Conservation (phyloP, 2,888 invertebrate genomes). For the Folsomia candida region DNA sequence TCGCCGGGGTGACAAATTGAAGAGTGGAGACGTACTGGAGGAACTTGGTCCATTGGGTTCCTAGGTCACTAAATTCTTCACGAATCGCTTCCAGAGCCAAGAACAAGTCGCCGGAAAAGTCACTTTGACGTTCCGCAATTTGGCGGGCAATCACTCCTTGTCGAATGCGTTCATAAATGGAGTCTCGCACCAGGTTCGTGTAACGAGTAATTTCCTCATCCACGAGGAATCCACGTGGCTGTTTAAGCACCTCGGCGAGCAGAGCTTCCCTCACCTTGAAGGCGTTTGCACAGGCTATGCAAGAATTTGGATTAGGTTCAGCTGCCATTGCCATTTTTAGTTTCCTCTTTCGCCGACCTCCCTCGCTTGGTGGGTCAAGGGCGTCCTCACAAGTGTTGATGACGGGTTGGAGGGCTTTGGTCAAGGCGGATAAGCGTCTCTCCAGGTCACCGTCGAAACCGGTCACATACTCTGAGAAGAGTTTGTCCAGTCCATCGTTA, state of each 20-base stretch:
- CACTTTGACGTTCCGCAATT: slow-evolving; percentile 1
- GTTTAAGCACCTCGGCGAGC: neutral
- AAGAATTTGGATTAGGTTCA: neutral
- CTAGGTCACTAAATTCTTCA: neutral
- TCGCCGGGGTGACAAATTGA: slow-evolving; percentile 9
- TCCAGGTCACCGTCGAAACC: neutral
- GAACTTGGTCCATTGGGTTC: neutral
- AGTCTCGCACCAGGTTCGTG: neutral
- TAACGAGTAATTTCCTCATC: neutral
- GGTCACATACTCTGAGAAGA: neutral
- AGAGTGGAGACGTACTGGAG: neutral
- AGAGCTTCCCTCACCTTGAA: neutral
- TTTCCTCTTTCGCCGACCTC: neutral
- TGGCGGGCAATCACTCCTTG: slow-evolving; percentile 6
- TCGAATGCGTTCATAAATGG: neutral
- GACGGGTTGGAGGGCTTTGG: neutral
- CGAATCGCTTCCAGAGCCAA: neutral
- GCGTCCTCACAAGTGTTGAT: slow-evolving; percentile 5
- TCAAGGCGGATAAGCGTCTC: neutral
- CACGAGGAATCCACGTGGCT: neutral
- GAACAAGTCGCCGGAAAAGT: neutral
- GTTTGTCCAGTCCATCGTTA: neutral
- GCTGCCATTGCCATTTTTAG: neutral
- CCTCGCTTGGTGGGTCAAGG: neutral
- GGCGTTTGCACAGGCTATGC: neutral